Evolutionary conservation across 2,797 vertebrate genomes (phyloP).

Genomic region (Intellagama lesueurii): DNA sequence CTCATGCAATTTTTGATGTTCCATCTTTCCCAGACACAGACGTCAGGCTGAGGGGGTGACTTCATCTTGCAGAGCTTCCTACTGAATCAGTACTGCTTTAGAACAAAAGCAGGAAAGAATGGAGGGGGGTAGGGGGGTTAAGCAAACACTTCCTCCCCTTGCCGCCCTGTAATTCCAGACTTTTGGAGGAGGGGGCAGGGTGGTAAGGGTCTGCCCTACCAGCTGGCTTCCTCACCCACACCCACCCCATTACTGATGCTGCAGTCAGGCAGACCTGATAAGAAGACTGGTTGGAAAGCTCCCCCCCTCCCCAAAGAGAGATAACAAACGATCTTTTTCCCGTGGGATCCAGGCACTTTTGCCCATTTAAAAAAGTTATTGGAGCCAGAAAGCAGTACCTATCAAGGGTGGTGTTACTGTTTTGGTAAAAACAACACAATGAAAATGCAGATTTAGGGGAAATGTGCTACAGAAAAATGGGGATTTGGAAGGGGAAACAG

Average conservation of each 20-base stretch:
- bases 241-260: background rate
- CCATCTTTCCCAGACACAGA: background rate
- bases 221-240: background rate
- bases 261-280: slow-evolving; percentile 32
- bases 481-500: background rate
- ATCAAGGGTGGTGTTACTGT: background rate
- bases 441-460: background rate
- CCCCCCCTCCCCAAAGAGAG: slow-evolving; percentile 28
- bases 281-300: slow-evolving; percentile 28
- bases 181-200: slow-evolving; percentile 7
- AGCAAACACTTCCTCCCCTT: slow-evolving; percentile 58
- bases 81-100: background rate
- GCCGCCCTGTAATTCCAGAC: slow-evolving; percentile 11
- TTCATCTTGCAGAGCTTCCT: slow-evolving; percentile 3
- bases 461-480: fast-evolving
- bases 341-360: background rate
- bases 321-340: background rate
- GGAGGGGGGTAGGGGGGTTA: slow-evolving; percentile 44
- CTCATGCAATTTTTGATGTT: background rate
- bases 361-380: background rate
- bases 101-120: slow-evolving; percentile 73
- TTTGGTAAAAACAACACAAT: background rate
- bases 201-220: slow-evolving; percentile 44
- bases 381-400: background rate
- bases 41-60: background rate